Base-by-base conservation (phyloP, 2,113 vertebrate genomes). In the Micromys minutus region DNA sequence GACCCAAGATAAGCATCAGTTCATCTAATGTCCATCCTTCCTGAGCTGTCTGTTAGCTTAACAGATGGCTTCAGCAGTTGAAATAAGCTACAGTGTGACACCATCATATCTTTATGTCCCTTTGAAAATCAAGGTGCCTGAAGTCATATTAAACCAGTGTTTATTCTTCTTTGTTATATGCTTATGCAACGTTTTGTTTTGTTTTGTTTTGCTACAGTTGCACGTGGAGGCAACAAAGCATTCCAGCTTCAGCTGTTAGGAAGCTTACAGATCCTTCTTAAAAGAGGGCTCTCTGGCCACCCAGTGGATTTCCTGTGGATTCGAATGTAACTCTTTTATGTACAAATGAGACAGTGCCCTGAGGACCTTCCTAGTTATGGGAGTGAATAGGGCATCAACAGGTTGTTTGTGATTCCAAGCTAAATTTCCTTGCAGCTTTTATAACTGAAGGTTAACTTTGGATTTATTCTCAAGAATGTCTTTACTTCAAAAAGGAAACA, bases 401-500 rank as follows among this genome's bases (percentile, higher is more conserved):
- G 10, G 11, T 79, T 52, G 45, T 80, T 94, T 90, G 59, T 93
- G 63, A 94, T 79, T 93, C 34, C 34, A 67, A 85, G 69, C 81
- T 72, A 84, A 77, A 50, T 57, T 39, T n/a, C 59, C 85, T 94
- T 52, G 36, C 31, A 69, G 57, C 69, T 86, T 17, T 39, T 92
- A 0, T 11, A 26, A 69, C 71, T 19, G n/a, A 81, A 52, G 39
- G 11, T 45, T 86, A 57, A 8, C 83, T 1, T 65, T 87, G 36
- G 52, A 39, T 84, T 94, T 72, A 16, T 94, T 93, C 85, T 91
- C 7, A 26, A 34, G 69, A 74, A 75, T 79, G 52, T 59, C 34
- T 81, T 0, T 81, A 24, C 34, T 47, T n/a, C 29, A 34, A 74
- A 89, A 89, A 9, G 39, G 57, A 89, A 88, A 79, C 39, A 22